Percentiles rank a stretch among this genome's conserved stretches.
Conservation (phyloP, 2,888 invertebrate species). For the Nephrocerus scutellatus region DNA sequence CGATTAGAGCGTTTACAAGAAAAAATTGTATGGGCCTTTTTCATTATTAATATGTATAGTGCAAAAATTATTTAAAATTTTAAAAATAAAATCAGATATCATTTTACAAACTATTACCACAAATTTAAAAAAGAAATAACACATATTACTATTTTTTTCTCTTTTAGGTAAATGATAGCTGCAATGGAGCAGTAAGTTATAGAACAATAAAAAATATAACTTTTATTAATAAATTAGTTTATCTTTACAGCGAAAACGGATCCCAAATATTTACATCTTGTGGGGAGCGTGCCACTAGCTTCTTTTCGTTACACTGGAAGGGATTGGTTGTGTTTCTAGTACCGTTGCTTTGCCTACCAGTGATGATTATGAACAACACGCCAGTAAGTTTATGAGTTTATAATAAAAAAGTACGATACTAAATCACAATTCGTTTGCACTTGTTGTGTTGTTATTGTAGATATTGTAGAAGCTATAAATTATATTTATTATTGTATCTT, state of each 20-base stretch:
- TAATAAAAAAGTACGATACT: not conserved
- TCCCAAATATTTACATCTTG: constrained; percentile 25
- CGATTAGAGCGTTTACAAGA: too few relatives aligned
- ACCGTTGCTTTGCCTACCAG: constrained; percentile 62
- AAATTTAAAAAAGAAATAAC: too few relatives aligned
- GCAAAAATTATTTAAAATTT: too few relatives aligned
- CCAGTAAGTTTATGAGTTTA: constrained; percentile 47
- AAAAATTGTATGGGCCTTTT: too few relatives aligned
- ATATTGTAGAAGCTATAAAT: not conserved
- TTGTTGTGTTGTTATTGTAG: not conserved
- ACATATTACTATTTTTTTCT: too few relatives aligned
- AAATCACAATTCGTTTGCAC: not conserved
- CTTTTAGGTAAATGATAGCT: too few relatives aligned
- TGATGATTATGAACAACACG: constrained; percentile 55
- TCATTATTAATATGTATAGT: too few relatives aligned
- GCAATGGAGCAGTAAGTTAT: too few relatives aligned
- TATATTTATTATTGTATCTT: not conserved
- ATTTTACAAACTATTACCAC: too few relatives aligned
- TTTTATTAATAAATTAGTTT: not conserved
- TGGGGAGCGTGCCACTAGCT: constrained; percentile 33
- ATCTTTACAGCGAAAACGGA: constrained; percentile 28
- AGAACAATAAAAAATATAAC: too few relatives aligned
- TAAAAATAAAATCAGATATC: too few relatives aligned
- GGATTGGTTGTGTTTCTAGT: constrained; percentile 62
- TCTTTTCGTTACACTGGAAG: constrained; percentile 66